phyloP scores from a whole-genome alignment of 2,113 vertebrate genomes.

The Pygoscelis adeliae region DNA sequence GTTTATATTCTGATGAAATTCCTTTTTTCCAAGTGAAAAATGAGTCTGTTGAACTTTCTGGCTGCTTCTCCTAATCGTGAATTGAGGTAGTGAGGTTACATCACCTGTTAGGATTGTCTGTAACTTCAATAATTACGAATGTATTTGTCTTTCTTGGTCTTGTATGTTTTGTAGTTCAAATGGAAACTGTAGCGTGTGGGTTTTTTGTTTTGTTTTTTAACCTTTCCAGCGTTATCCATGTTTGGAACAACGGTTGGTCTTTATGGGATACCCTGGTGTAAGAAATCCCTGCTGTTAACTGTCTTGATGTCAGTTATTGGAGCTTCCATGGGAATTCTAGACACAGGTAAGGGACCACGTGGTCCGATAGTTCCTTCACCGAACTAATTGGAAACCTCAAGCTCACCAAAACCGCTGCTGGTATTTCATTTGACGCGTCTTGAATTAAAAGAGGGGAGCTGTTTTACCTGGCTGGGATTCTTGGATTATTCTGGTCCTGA shows the following conservation, averaged over 20 bases:
- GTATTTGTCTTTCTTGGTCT: neutral
- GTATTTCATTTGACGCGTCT: neutral
- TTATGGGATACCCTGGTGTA: conserved; percentile 87
- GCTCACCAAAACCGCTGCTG: neutral
- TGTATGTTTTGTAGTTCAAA: neutral
- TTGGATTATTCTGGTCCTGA: neutral
- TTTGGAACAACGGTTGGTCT: conserved; percentile 83
- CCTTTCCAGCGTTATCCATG: conserved; percentile 75
- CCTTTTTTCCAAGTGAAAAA: neutral
- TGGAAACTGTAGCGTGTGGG: neutral
- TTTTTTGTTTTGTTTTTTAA: neutral
- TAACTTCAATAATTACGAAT: neutral
- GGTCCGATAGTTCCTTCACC: neutral
- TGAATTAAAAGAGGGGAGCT: neutral
- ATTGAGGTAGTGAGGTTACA: neutral
- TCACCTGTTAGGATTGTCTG: neutral
- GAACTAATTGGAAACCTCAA: neutral
- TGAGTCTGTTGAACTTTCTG: neutral
- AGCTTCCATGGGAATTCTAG: conserved; percentile 86
- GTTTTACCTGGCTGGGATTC: neutral
- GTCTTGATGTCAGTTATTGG: conserved; percentile 85
- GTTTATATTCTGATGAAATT: neutral
- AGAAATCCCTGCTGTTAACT: conserved; percentile 78
- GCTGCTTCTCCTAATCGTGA: neutral
- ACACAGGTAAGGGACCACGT: conserved; percentile 81